Percentiles rank a stretch among this genome's conserved stretches.
These are phyloP conservation scores for Zingel zingel DNA, from an alignment of 2,113 vertebrate genomes.

Conservation along the genomic window DNA sequence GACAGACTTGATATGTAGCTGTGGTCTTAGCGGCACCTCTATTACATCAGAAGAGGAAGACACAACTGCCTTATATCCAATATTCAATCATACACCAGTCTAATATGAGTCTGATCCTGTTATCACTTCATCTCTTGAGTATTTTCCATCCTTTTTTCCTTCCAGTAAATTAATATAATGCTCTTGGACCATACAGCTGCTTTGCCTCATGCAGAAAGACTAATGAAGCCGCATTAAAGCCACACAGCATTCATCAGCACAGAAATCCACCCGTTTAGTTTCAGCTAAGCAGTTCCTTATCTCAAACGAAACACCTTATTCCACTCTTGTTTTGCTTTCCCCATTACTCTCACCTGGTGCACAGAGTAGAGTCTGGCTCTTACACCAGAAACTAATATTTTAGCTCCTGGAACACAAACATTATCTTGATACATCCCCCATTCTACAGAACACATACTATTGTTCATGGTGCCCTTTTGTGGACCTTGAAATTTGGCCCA, in stretches of 20 bases:
- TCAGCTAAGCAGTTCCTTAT: conserved; percentile 64
- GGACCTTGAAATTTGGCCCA: conserved; percentile 48
- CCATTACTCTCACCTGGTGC: conserved; percentile 43
- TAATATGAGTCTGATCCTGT: conserved; percentile 8
- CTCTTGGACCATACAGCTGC: neutral
- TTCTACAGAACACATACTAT: conserved; percentile 55
- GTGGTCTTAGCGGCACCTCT: conserved; percentile 6
- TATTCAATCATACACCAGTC: conserved; percentile 8
- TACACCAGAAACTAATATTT: conserved; percentile 41
- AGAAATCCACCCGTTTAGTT: conserved; percentile 40
- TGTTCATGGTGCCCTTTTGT: conserved; percentile 50
- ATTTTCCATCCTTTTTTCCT: conserved; percentile 4
- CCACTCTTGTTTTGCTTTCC: conserved; percentile 46
- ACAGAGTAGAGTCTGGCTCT: conserved; percentile 26
- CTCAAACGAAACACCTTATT: conserved; percentile 74
- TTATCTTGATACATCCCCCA: conserved; percentile 55
- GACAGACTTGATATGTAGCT: conserved; percentile 4
- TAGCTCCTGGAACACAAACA: conserved; percentile 32
- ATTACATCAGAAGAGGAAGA: conserved; percentile 1
- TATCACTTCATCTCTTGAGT: neutral
- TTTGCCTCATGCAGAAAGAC: neutral
- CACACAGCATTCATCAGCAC: conserved; percentile 38
- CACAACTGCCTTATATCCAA: conserved; percentile 1
- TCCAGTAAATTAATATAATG: conserved; percentile 26
- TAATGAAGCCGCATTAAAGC: conserved; percentile 18